Percentiles rank a stretch among this genome's conserved stretches.
Conservation (phyloP, 1,140 invertebrate genomes). For the Temnothorax curvispinosus region DNA sequence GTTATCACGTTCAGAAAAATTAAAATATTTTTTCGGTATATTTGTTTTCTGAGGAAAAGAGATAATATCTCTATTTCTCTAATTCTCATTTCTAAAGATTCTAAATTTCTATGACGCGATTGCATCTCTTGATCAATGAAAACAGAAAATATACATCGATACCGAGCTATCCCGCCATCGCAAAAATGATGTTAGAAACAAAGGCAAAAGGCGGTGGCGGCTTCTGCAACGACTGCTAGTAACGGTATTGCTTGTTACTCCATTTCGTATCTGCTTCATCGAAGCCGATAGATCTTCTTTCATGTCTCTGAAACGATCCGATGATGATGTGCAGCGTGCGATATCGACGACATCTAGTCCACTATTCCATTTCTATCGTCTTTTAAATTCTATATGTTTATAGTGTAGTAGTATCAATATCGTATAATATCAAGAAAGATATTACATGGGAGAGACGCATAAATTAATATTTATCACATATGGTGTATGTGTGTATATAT, state of each 20-base stretch:
- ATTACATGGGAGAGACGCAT: neutral
- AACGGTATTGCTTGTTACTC: slow-evolving; percentile 41
- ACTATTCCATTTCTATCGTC: neutral
- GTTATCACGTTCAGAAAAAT: neutral
- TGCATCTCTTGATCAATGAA: neutral
- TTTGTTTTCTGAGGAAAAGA: neutral
- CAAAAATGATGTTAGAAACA: neutral
- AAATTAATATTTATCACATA: neutral
- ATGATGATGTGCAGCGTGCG: neutral
- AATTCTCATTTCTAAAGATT: neutral
- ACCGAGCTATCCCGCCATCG: neutral
- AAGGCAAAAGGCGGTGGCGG: neutral
- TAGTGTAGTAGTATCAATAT: neutral
- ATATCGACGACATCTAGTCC: neutral
- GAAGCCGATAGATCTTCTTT: slow-evolving; percentile 12
- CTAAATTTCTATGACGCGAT: neutral
- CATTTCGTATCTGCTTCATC: slow-evolving; percentile 16
- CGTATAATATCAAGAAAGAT: neutral
- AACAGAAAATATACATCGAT: neutral
- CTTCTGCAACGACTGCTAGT: neutral
- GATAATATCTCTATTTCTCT: neutral
- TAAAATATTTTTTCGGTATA: neutral
- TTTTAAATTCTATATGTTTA: neutral
- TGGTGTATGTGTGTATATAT: too few relatives aligned
- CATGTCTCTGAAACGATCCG: slow-evolving; percentile 3